These are phyloP conservation scores for Metaphire vulgaris DNA, from an alignment of 1,140 invertebrate species.

Conservation along the genomic window DNA sequence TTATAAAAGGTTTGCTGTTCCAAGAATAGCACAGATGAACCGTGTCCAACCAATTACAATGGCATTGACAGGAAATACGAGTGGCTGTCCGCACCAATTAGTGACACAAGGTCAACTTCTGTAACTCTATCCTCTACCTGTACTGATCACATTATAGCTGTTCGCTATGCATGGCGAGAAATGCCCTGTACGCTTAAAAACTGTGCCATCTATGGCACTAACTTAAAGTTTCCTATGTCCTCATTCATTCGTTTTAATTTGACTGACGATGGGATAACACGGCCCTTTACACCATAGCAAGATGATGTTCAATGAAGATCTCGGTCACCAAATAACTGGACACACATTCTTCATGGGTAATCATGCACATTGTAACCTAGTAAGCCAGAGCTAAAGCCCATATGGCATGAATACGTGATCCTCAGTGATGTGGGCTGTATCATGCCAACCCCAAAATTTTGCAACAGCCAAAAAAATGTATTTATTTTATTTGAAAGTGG, in stretches of 20 bases:
- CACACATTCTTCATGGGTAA: too few relatives aligned
- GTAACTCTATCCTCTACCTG: not conserved
- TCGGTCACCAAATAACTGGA: too few relatives aligned
- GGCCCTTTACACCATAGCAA: not conserved
- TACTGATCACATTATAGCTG: slow-evolving; percentile 27
- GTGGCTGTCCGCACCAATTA: not conserved
- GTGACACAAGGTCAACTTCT: not conserved
- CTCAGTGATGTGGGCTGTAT: too few relatives aligned
- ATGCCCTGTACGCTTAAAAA: slow-evolving; percentile 39
- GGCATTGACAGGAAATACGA: not conserved
- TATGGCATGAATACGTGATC: too few relatives aligned
- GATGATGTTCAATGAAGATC: slow-evolving; percentile 6
- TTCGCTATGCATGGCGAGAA: slow-evolving; percentile 42
- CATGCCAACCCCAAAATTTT: too few relatives aligned
- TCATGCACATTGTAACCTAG: too few relatives aligned
- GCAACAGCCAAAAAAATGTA: too few relatives aligned
- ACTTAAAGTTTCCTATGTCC: slow-evolving; percentile 35
- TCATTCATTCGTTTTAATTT: slow-evolving; percentile 31
- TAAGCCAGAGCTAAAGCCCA: too few relatives aligned
- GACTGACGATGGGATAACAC: slow-evolving; percentile 13
- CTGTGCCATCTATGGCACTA: slow-evolving; percentile 39
- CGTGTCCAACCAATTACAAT: not conserved
- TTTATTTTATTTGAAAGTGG: too few relatives aligned
- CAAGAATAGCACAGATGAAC: not conserved
- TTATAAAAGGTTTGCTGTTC: not conserved